Evolutionary conservation across 1,140 invertebrate species (phyloP).

Genomic region (Cotesia glomerata): DNA sequence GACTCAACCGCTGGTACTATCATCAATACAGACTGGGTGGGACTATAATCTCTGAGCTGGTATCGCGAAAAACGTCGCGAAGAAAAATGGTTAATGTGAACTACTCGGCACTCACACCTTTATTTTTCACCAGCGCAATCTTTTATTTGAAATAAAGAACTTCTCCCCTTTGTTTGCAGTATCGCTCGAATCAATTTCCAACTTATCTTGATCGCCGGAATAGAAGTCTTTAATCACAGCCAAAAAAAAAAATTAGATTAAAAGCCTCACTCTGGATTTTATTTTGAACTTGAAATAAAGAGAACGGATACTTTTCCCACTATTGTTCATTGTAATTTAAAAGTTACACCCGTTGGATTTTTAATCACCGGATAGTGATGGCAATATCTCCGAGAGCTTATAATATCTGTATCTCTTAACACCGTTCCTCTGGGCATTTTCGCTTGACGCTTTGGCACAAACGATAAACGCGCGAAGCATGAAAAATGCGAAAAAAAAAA

Average conservation of each 20-base stretch:
- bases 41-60: constrained; percentile 44
- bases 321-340: constrained; percentile 21
- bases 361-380: constrained; percentile 25
- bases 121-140: neutral
- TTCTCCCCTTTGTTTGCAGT: neutral
- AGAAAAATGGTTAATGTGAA: constrained; percentile 44
- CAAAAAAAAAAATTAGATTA: constrained; percentile 2
- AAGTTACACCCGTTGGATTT: constrained; percentile 19
- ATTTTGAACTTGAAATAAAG: neutral
- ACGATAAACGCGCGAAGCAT: constrained; percentile 32
- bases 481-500: constrained; percentile 15
- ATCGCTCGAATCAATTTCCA: neutral
- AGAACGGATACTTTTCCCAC: constrained; percentile 30
- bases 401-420: neutral
- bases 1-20: constrained; percentile 34
- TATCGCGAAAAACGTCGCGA: constrained; percentile 30
- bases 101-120: neutral
- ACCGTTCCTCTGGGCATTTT: constrained; percentile 29
- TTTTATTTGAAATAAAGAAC: neutral
- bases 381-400: constrained; percentile 21
- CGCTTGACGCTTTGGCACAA: constrained; percentile 40
- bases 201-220: neutral
- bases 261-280: neutral
- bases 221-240: neutral
- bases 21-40: constrained; percentile 46